Percentiles rank a stretch among this genome's conserved stretches.
Evolutionary conservation across 2,888 invertebrate species (phyloP).

Genomic region (Epinotia brunnichana): DNA sequence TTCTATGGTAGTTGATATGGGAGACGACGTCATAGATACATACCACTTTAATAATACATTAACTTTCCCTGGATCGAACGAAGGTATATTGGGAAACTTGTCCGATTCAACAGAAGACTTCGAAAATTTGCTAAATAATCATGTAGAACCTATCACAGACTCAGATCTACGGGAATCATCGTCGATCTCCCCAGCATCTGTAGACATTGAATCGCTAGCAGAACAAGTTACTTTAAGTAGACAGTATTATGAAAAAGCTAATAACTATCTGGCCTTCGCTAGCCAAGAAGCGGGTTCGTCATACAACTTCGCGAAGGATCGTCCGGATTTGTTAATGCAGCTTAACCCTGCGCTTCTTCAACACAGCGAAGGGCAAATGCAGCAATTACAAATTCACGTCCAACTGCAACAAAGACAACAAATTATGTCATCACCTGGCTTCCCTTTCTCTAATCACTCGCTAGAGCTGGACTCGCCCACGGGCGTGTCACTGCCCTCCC

Average conservation of each 20-base stretch:
- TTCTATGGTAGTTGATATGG: slow-evolving; percentile 93
- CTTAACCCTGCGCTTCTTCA: slow-evolving; percentile 82
- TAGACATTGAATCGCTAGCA: slow-evolving; percentile 89
- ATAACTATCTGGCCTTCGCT: slow-evolving; percentile 75
- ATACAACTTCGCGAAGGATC: slow-evolving; percentile 85
- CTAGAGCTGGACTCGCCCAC: slow-evolving; percentile 90
- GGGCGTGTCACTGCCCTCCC: slow-evolving; percentile 91
- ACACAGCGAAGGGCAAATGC: slow-evolving; percentile 84
- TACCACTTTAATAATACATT: slow-evolving; percentile 92
- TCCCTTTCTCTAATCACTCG: slow-evolving; percentile 86
- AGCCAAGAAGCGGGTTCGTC: slow-evolving; percentile 81
- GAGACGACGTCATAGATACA: slow-evolving; percentile 90
- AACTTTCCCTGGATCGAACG: slow-evolving; percentile 90
- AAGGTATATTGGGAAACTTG: slow-evolving; percentile 90
- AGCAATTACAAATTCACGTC: slow-evolving; percentile 87
- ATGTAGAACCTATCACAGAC: slow-evolving; percentile 87
- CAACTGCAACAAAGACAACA: slow-evolving; percentile 87
- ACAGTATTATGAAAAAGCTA: slow-evolving; percentile 80
- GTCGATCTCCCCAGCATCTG: slow-evolving; percentile 88
- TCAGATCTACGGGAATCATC: slow-evolving; percentile 88
- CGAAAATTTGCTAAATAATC: slow-evolving; percentile 88
- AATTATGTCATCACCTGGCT: slow-evolving; percentile 83
- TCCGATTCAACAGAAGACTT: slow-evolving; percentile 92
- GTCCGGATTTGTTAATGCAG: slow-evolving; percentile 85
- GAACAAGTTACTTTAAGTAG: slow-evolving; percentile 88